These are phyloP conservation scores for Euthynnus affinis DNA, from an alignment of 2,797 vertebrate genomes.

Conservation along the genomic window DNA sequence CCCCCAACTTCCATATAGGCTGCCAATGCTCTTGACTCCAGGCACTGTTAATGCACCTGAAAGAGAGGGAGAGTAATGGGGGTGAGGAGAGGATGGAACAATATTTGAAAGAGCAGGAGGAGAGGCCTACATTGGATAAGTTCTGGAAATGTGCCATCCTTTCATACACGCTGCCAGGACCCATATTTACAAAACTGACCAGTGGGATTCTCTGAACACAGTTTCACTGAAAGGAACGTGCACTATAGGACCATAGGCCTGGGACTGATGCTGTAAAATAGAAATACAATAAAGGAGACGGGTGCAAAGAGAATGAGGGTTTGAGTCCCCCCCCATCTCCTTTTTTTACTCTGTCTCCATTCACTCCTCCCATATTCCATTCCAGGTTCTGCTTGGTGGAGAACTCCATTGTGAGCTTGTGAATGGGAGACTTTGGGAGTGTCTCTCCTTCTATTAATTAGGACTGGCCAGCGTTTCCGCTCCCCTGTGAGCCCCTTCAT, in stretches of 20 bases:
- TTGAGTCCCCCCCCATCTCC: slow-evolving; percentile 39
- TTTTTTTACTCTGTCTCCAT: slow-evolving; percentile 71
- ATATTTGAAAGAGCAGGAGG: slow-evolving; percentile 56
- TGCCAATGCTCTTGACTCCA: slow-evolving; percentile 66
- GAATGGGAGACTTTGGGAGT: slow-evolving; percentile 89
- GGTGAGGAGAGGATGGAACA: slow-evolving; percentile 30
- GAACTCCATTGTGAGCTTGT: slow-evolving; percentile 88
- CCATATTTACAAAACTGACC: slow-evolving; percentile 86
- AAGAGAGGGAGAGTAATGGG: slow-evolving; percentile 41
- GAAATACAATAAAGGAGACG: slow-evolving; percentile 69
- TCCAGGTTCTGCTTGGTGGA: slow-evolving; percentile 91
- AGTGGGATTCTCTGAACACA: slow-evolving; percentile 76
- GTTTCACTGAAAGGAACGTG: slow-evolving; percentile 71
- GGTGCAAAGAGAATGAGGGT: slow-evolving; percentile 70
- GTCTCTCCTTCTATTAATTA: slow-evolving; percentile 90
- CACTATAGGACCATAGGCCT: slow-evolving; percentile 56
- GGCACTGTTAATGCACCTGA: slow-evolving; percentile 63
- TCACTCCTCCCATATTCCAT: slow-evolving; percentile 87
- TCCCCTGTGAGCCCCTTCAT: slow-evolving; percentile 85
- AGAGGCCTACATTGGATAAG: slow-evolving; percentile 74
- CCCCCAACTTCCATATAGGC: neutral
- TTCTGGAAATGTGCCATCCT: slow-evolving; percentile 80
- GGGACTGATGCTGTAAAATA: slow-evolving; percentile 78
- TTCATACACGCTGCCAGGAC: slow-evolving; percentile 69
- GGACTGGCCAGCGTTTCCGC: slow-evolving; percentile 87